Base-by-base conservation (phyloP, 1,140 invertebrate genomes). In the Ctenoplectra terminalis region DNA sequence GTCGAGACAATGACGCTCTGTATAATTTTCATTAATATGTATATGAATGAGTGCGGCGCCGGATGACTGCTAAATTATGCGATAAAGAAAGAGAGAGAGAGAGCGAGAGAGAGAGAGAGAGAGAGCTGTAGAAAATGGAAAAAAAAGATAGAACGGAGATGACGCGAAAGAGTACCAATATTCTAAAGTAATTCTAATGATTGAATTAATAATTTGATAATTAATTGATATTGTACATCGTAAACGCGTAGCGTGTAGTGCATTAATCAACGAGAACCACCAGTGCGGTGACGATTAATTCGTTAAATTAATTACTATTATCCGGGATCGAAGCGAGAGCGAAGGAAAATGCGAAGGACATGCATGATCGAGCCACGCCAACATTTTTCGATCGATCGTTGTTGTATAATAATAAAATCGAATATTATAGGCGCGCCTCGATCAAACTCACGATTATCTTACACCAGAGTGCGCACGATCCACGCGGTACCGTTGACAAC, bases 141-240 rank as follows among this genome's bases (percentile, higher is more conserved):
- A 56, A 29, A 13, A 17, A 37, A 64, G 77, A 71, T 61, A 78
- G 77, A 81, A 85, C 76, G 63, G 73, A 85, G 86, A 69, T 81
- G 83, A 73, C 54, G 31, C 37, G 40, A 37, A 89, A 90, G 88
- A 93, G 92, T 94, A 94, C 92, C 92, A 93, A 94, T 93, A 94
- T 94, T 94, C 93, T 94, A 94, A 94, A 94, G 89, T 94, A 94
- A 94, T 93, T 93, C 92, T 94, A 94, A 93, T 92, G 90, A 91
- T 92, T 93, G 87, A 92, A 93, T 93, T 92, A 92, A 93, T 92
- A 92, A 94, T 93, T 94, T 93, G 92, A 93, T 94, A 93, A 93
- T 93, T 93, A 91, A 93, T 93, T 92, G 92, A 93, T 93, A 93
- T 93, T 93, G 92, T 93, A 93, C 91, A 92, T 92, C 89, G 88